Conservation (phyloP, 1,140 invertebrate genomes). For the Schlechtendalia chinensis region DNA sequence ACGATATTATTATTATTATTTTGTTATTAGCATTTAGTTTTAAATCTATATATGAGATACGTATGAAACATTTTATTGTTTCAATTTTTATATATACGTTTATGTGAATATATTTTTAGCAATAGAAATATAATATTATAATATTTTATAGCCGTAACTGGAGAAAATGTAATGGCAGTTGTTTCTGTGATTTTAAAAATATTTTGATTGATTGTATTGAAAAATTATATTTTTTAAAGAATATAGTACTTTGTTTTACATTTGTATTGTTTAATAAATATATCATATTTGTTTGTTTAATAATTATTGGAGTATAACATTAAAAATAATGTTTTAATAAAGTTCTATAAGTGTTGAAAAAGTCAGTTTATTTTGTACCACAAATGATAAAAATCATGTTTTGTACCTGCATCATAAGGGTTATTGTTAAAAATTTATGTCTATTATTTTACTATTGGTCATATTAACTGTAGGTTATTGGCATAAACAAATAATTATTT, state of each 20-base stretch:
- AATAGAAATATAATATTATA: slow-evolving; percentile 9
- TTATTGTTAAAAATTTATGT: too few species aligned
- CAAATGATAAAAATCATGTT: too few species aligned
- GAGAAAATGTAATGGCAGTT: slow-evolving; percentile 46
- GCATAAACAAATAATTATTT: too few species aligned
- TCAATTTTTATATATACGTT: background rate
- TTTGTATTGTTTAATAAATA: slow-evolving; percentile 18
- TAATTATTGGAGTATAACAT: too few species aligned
- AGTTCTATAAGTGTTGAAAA: too few species aligned
- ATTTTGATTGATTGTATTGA: slow-evolving; percentile 49
- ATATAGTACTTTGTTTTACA: slow-evolving; percentile 47
- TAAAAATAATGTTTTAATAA: too few species aligned
- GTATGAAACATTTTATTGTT: background rate
- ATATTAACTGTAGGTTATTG: too few species aligned
- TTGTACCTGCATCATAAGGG: too few species aligned
- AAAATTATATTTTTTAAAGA: slow-evolving; percentile 42
- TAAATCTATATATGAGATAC: slow-evolving; percentile 12
- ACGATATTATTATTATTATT: background rate
- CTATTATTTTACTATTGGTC: too few species aligned
- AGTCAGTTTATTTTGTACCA: too few species aligned
- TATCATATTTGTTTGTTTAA: background rate
- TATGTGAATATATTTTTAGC: slow-evolving; percentile 13
- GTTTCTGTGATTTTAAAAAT: slow-evolving; percentile 49
- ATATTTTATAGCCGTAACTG: slow-evolving; percentile 12
- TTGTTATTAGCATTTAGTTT: slow-evolving; percentile 26